A percentile compares a stretch with the other conserved stretches of the same genome.
Evolutionary conservation across 2,888 invertebrate genomes (phyloP).

Genomic region (Dilophus febrilis): DNA sequence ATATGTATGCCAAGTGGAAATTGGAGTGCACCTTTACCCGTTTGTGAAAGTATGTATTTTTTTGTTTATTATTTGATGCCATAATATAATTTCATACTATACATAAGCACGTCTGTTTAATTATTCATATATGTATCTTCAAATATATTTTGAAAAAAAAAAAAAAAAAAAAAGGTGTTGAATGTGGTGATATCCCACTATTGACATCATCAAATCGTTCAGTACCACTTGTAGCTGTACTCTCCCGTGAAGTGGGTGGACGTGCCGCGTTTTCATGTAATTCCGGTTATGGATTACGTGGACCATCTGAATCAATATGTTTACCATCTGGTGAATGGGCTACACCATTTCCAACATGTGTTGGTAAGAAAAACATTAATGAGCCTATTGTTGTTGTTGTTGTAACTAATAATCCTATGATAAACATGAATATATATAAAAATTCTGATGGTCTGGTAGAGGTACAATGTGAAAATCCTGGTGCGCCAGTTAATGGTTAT

Average conservation of each 20-base stretch:
- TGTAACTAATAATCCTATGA: conserved; percentile 1
- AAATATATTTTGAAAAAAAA: neutral
- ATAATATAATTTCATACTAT: no score
- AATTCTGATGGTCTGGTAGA: conserved; percentile 34
- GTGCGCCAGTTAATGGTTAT: conserved; percentile 59
- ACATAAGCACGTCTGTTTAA: no score
- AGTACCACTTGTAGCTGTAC: conserved; percentile 50
- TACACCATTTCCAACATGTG: conserved; percentile 54
- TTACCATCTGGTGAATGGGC: conserved; percentile 67
- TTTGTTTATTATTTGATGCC: no score
- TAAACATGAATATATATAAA: conserved; percentile 5
- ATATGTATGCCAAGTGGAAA: conserved; percentile 68
- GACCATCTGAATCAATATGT: conserved; percentile 58
- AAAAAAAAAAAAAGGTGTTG: conserved; percentile 39
- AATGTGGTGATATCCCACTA: conserved; percentile 58
- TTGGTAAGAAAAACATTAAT: conserved; percentile 33
- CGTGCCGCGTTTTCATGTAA: conserved; percentile 65
- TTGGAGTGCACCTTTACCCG: conserved; percentile 68
- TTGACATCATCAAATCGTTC: conserved; percentile 34
- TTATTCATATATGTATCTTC: neutral
- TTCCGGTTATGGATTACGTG: conserved; percentile 57
- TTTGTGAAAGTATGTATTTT: conserved; percentile 50
- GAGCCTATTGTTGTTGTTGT: neutral
- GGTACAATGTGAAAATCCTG: conserved; percentile 61
- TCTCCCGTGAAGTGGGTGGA: conserved; percentile 65